A percentile compares a stretch with the other conserved stretches of the same genome.
These are phyloP conservation scores for Aphrophora alni DNA, from an alignment of 2,888 invertebrate genomes.

Conservation along the genomic window DNA sequence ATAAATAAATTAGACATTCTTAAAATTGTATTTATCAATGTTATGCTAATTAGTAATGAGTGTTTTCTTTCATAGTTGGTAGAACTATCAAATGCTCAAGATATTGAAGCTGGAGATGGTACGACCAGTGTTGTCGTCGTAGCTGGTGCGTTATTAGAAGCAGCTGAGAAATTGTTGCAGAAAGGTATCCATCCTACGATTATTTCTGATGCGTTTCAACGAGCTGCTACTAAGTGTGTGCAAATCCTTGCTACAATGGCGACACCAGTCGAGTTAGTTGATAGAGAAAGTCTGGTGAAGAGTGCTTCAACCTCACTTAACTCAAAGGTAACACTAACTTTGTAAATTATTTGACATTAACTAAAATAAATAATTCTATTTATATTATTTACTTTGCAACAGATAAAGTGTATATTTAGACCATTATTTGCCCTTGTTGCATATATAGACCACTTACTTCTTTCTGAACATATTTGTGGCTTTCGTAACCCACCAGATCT, in stretches of 20 bases:
- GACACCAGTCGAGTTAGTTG: slow-evolving; percentile 81
- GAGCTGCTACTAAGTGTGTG: slow-evolving; percentile 77
- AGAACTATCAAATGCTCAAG: slow-evolving; percentile 97
- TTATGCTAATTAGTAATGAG: no score
- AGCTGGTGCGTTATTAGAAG: slow-evolving; percentile 94
- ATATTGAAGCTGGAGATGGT: slow-evolving; percentile 99
- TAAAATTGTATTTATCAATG: no score
- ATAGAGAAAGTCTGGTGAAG: slow-evolving; percentile 87
- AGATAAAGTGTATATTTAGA: no score
- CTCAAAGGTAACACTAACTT: slow-evolving; percentile 73
- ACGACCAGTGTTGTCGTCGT: slow-evolving; percentile 98
- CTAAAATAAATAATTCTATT: no score
- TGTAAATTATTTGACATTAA: no score
- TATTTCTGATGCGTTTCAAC: slow-evolving; percentile 96
- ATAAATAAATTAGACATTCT: no score
- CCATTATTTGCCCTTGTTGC: no score
- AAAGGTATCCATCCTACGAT: slow-evolving; percentile 98
- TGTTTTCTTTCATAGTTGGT: slow-evolving; percentile 77
- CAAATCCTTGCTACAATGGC: slow-evolving; percentile 84
- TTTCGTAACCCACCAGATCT: no score
- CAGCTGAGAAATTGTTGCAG: slow-evolving; percentile 87
- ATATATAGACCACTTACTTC: no score
- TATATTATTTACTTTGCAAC: no score
- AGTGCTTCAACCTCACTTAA: slow-evolving; percentile 98
- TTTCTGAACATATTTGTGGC: no score